phyloP scores from a whole-genome alignment of 1,140 invertebrate genomes.

The Hyles euphorbiae region DNA sequence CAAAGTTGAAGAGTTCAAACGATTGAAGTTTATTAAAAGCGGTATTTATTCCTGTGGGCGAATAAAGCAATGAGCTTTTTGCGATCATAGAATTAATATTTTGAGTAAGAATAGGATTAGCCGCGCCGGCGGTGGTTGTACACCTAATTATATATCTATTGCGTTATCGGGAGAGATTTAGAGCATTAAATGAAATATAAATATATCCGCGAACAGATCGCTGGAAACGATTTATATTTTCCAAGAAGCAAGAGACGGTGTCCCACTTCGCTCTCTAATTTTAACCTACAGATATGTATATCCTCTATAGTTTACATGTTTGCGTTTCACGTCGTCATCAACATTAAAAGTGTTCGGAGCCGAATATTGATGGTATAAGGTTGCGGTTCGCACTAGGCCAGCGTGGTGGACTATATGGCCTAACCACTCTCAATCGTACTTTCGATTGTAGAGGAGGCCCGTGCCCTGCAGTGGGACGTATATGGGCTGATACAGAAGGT shows the following conservation, averaged over 20 bases:
- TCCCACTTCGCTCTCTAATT: constrained; percentile 27
- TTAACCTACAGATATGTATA: constrained; percentile 4
- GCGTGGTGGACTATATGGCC: no score
- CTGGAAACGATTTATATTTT: constrained; percentile 33
- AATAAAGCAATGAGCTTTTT: constrained; percentile 2
- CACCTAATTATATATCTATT: no score
- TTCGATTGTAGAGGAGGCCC: no score
- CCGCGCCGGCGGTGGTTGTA: no score
- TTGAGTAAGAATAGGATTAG: neutral
- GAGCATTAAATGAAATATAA: constrained; percentile 18
- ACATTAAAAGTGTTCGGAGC: constrained; percentile 1
- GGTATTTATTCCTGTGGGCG: constrained; percentile 12
- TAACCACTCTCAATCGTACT: no score
- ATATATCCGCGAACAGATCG: constrained; percentile 14
- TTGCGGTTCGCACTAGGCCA: no score
- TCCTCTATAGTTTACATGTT: no score
- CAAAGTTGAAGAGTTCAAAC: constrained; percentile 10
- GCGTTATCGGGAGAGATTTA: constrained; percentile 6
- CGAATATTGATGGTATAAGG: no score
- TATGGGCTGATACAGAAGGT: no score
- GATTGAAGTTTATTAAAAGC: constrained; percentile 25
- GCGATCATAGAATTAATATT: neutral
- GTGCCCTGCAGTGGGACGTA: no score
- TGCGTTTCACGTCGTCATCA: neutral
- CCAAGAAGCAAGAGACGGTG: constrained; percentile 23